These are phyloP conservation scores for Pheucticus melanocephalus DNA, from an alignment of 2,113 vertebrate genomes.

Conservation along the genomic window DNA sequence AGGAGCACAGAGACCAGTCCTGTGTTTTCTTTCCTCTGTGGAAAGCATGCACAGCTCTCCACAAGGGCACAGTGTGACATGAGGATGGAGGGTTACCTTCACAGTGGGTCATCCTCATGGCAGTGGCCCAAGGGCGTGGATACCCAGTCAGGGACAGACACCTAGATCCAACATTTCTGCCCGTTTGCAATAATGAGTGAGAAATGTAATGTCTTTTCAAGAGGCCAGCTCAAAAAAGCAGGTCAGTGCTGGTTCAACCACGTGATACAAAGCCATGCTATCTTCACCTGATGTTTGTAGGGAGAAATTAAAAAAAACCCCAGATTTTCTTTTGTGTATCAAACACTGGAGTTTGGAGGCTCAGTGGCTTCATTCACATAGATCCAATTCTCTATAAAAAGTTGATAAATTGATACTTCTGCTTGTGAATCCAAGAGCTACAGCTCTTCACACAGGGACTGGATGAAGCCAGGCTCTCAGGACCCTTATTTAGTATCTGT, in stretches of 20 bases:
- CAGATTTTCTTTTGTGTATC: not conserved
- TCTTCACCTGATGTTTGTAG: not conserved
- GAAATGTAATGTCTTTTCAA: not conserved
- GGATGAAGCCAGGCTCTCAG: not conserved
- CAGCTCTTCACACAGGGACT: not conserved
- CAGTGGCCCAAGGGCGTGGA: not conserved
- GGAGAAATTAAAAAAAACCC: not conserved
- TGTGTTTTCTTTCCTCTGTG: not conserved
- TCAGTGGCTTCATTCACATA: not conserved
- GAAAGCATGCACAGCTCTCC: not conserved
- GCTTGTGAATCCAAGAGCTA: not conserved
- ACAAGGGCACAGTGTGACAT: not conserved
- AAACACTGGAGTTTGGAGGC: not conserved
- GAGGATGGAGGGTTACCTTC: not conserved
- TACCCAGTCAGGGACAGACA: not conserved
- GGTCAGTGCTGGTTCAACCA: not conserved
- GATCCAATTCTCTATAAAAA: not conserved
- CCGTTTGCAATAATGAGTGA: not conserved
- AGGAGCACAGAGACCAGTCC: not conserved
- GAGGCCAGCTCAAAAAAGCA: not conserved
- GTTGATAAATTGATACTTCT: not conserved
- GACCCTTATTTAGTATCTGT: not conserved
- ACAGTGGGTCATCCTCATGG: not conserved
- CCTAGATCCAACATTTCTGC: not conserved
- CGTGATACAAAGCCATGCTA: rapidly evolving